A percentile compares a stretch with the other conserved stretches of the same genome.
Evolutionary conservation across 2,113 vertebrate species (phyloP).

Genomic region (Bettongia penicillata): DNA sequence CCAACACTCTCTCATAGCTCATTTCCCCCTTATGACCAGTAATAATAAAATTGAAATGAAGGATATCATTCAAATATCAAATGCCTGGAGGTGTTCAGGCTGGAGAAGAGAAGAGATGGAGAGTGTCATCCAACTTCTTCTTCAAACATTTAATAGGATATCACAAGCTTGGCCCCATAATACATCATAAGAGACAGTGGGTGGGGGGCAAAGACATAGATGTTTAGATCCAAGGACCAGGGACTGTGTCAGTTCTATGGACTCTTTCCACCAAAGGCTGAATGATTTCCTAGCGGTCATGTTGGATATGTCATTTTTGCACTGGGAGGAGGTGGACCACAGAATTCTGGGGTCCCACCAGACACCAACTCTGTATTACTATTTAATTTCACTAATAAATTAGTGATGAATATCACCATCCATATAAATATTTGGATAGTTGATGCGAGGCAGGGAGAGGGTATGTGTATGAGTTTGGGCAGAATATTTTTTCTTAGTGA

Average conservation of each 20-base stretch:
- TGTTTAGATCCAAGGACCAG: not conserved
- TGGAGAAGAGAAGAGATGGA: not conserved
- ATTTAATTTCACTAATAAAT: not conserved
- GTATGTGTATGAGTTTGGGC: rapidly evolving
- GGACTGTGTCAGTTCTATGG: not conserved
- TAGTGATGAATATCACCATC: not conserved
- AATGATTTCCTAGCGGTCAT: not conserved
- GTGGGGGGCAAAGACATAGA: not conserved
- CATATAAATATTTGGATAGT: not conserved
- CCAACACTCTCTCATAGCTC: not conserved
- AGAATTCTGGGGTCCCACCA: not conserved
- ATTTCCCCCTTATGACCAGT: not conserved
- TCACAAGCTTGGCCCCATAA: not conserved
- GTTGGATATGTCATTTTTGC: not conserved
- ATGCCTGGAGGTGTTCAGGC: not conserved
- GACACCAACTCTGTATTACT: not conserved
- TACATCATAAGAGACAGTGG: not conserved
- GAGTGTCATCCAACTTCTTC: not conserved
- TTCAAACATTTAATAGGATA: not conserved
- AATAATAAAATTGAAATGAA: not conserved
- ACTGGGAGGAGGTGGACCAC: not conserved
- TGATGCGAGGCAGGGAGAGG: not conserved
- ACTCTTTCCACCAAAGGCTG: not conserved
- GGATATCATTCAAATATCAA: not conserved
- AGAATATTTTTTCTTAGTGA: not conserved